Evolutionary conservation across 2,797 vertebrate species (phyloP), one percentile per base, ranked within the genome.

Genomic region (Clarias platycephalus): DNA sequence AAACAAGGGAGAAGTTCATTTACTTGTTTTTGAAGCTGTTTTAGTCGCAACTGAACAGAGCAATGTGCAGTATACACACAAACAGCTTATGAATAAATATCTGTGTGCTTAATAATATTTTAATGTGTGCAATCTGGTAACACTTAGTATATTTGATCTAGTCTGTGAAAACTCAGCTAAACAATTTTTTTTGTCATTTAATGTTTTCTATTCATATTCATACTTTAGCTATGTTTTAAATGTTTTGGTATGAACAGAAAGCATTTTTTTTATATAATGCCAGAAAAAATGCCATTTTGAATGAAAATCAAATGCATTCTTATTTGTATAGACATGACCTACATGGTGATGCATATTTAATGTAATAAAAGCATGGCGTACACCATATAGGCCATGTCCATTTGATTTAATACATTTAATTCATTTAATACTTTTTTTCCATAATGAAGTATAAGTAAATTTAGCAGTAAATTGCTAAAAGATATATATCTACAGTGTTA

Each of bases 1-100:
- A n/a, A 62, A 78, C 76, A 62, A 31, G 57, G 26, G 49, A 77
- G 75, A 57, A 76, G 74, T 76, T 76, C 28, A 34, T 58, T 31
- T 5, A 24, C 9, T 34, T 58, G 53, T 31, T 22, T 76, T 76
- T 57, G 49, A 5, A 7, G 7, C n/a, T 18, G 15, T 18, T 28
- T 44, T n/a, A 16, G 24, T 28, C 16, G 26, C 44, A 53, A 16
- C 16, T 72, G 40, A 72, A 18, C n/a, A 20, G 15, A 18, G n/a
- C 6, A 26, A 74, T 60, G 12, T 58, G 55, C 31, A 28, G 20
- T 20, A 75, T 28, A 55, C 20, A 28, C 72, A 57, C 15, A 28
- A 55, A 7, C 49, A 22, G 53, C 5, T 16, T 75, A 75, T 20
- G 24, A 55, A 63, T 26, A 75, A 16, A 75, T 75, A n/a, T 55